These are phyloP conservation scores for Druon quercuslanigerum DNA, from an alignment of 1,140 invertebrate species.

Conservation along the genomic window DNA sequence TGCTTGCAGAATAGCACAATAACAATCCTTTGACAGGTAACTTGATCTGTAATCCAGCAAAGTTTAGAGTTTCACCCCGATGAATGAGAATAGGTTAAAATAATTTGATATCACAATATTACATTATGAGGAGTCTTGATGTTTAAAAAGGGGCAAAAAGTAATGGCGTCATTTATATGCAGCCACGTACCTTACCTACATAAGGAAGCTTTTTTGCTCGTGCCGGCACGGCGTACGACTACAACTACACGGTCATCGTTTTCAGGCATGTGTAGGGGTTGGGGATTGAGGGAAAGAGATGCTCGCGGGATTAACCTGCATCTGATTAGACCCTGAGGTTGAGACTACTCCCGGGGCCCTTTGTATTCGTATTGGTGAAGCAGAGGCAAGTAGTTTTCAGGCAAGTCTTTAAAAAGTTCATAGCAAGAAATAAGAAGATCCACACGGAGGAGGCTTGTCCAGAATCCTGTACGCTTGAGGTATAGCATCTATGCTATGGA, in stretches of 20 bases:
- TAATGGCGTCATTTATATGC: conserved; percentile 27
- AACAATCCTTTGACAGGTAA: not conserved
- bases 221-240: not conserved
- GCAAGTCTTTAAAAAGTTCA: conserved; percentile 22
- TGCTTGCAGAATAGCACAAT: not conserved
- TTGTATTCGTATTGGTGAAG: conserved; percentile 29
- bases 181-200: conserved; percentile 13
- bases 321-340: conserved; percentile 27
- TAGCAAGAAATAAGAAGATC: conserved; percentile 26
- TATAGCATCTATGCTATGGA: not conserved
- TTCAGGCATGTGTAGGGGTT: conserved; percentile 1
- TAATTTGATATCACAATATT: conserved; percentile 25
- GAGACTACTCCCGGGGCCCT: conserved; percentile 16
- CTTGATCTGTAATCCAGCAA: not conserved
- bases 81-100: not conserved
- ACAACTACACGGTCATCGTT: conserved; percentile 15
- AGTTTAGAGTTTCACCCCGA: not conserved
- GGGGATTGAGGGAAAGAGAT: conserved; percentile 19
- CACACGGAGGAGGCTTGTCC: conserved; percentile 7
- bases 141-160: conserved; percentile 18
- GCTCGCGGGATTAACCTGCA: conserved; percentile 30
- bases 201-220: conserved; percentile 25
- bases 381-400: conserved; percentile 16
- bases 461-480: not conserved
- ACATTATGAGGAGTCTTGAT: conserved; percentile 14